These are phyloP conservation scores for Lithophane leautieri DNA, from an alignment of 2,888 invertebrate species.

Conservation along the genomic window DNA sequence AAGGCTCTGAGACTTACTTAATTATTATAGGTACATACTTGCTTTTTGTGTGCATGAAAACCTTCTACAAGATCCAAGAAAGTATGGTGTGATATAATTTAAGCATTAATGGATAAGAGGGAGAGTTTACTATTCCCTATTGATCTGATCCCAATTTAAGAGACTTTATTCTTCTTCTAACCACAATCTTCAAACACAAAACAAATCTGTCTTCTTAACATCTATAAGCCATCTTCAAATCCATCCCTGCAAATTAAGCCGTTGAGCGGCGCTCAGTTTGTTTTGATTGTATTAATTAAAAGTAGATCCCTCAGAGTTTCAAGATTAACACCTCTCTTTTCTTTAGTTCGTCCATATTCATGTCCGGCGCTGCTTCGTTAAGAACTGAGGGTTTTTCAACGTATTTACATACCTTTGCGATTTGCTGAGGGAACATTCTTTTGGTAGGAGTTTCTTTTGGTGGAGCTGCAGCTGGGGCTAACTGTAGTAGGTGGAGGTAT, in stretches of 20 bases:
- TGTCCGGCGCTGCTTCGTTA: conserved; percentile 70
- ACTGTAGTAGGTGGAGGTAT: not conserved
- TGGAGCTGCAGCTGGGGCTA: conserved; percentile 8
- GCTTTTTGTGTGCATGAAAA: too few species aligned
- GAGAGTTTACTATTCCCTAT: too few species aligned
- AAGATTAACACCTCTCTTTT: conserved; percentile 90
- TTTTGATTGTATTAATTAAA: conserved; percentile 91
- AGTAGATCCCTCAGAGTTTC: conserved; percentile 84
- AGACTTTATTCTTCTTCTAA: too few species aligned
- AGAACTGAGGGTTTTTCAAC: conserved; percentile 58
- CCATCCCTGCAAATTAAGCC: conserved; percentile 80
- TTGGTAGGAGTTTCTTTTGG: conserved; percentile 37
- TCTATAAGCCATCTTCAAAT: conserved; percentile 52
- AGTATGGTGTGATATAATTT: too few species aligned
- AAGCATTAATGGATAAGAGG: too few species aligned
- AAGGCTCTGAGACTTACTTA: too few species aligned
- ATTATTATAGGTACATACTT: too few species aligned
- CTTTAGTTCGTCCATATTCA: conserved; percentile 86
- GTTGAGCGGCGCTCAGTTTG: conserved; percentile 83
- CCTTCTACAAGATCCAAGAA: too few species aligned
- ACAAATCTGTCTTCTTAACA: not conserved
- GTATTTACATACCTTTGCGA: conserved; percentile 70
- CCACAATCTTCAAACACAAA: not conserved
- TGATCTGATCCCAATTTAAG: too few species aligned
- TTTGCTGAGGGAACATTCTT: conserved; percentile 57